Conservation (phyloP, 2,888 invertebrate genomes). For the Oegoconia quadripuncta region DNA sequence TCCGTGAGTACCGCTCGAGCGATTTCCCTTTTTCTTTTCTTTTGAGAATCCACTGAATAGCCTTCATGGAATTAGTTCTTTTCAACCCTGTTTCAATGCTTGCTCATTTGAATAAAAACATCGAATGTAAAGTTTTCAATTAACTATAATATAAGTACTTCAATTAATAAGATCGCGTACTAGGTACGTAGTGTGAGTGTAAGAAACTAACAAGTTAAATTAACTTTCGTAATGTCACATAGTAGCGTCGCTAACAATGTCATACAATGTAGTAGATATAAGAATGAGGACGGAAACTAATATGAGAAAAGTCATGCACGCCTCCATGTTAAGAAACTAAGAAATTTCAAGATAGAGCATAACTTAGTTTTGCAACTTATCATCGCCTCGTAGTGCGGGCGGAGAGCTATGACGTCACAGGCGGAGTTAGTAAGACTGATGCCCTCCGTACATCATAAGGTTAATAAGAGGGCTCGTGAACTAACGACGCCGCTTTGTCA, state of each 20-base stretch:
- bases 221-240: conserved; percentile 39
- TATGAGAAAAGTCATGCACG: conserved; percentile 6
- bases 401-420: conserved; percentile 41
- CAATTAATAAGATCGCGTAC: no score
- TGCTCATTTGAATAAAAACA: no score
- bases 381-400: conserved; percentile 16
- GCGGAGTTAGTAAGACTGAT: conserved; percentile 60
- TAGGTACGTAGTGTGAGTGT: background rate
- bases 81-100: no score
- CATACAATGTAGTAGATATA: background rate
- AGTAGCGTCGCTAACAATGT: conserved; percentile 17
- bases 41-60: conserved; percentile 10
- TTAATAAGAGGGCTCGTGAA: conserved; percentile 79
- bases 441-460: conserved; percentile 77
- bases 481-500: conserved; percentile 79
- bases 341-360: background rate
- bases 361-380: conserved; percentile 7
- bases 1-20: conserved; percentile 34
- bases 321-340: background rate
- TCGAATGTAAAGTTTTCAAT: no score
- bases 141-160: no score
- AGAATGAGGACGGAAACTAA: conserved; percentile 6
- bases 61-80: background rate
- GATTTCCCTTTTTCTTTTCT: conserved; percentile 41
- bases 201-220: conserved; percentile 42